These are phyloP conservation scores for Drosophila greeni DNA, from an alignment of 2,888 invertebrate species.

Conservation along the genomic window DNA sequence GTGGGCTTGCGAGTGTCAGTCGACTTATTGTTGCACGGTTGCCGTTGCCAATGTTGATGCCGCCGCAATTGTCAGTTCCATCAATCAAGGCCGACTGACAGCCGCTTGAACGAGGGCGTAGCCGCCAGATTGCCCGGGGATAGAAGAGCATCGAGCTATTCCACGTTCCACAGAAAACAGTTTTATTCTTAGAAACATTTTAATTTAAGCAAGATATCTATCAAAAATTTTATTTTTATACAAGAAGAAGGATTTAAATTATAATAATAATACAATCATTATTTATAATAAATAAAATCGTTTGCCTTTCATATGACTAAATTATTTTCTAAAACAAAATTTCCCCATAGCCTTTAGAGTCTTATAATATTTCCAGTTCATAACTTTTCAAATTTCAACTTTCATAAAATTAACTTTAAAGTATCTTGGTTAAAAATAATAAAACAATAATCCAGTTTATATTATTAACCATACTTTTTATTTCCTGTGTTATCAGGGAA, in stretches of 20 bases:
- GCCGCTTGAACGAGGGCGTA: slow-evolving; percentile 43
- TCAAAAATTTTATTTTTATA: neutral
- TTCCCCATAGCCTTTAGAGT: too few species aligned
- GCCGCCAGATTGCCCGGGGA: slow-evolving; percentile 17
- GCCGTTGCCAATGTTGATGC: slow-evolving; percentile 22
- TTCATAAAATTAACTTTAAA: neutral
- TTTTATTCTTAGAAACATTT: neutral
- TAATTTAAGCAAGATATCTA: too few species aligned
- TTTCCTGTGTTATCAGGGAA: slow-evolving; percentile 2
- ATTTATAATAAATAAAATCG: too few species aligned
- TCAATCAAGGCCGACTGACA: slow-evolving; percentile 64
- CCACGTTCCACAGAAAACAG: neutral
- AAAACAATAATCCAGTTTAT: neutral
- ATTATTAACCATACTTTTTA: neutral
- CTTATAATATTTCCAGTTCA: neutral
- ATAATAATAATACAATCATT: too few species aligned
- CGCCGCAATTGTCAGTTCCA: slow-evolving; percentile 70
- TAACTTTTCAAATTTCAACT: neutral
- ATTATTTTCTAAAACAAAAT: neutral
- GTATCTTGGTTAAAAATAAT: neutral
- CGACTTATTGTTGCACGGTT: slow-evolving; percentile 42
- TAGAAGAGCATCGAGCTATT: neutral
- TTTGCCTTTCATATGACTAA: too few species aligned
- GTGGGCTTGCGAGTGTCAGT: slow-evolving; percentile 22
- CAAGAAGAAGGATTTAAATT: too few species aligned